Evolutionary conservation across 2,888 invertebrate species (phyloP), one percentile per base, ranked within the genome.

Genomic region (Odiellus spinosus): DNA sequence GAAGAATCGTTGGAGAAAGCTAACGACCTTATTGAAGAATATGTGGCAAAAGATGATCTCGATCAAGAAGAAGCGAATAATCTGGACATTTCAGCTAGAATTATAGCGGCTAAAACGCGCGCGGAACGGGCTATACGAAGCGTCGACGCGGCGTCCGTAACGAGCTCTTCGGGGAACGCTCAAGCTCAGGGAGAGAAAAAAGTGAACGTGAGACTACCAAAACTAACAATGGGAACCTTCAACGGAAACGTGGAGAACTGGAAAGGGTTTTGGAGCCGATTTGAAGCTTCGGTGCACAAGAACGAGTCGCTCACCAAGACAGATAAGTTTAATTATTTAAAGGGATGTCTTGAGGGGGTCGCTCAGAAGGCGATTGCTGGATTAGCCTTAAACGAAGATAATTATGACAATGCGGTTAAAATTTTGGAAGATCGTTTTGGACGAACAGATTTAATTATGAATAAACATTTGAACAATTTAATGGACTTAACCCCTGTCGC

Each of bases 291-390:
- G 20, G 21, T 46, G 12, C 41, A 46, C 20, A 41, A 40, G 2
- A 40, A 46, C 21, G 19, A 14, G n/a, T 26, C 26, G 26, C 14
- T 39, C 6, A 39, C 6, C 6, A 45, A 45, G 18, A 45, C 18
- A 8, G 38, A 45, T 32, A 45, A 46, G 18, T 46, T 46, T 40
- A n/a, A 19, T 18, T 42, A 42, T 36, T 17, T 46, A 20, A 46
- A 42, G 35, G 21, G 42, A 17, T 42, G 42, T 41, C n/a, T 46
- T 8, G 18, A 19, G 8, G 46, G 42, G 21, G n/a, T 35, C 21
- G 38, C 26, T 2, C 19, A 35, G 12, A 21, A 12, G 15, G 19
- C 18, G 2, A 18, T 45, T 6, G 19, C 14, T 12, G 33, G 40
- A 40, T 19, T 45, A 33, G 21, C 42, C 1, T n/a, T 36, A 2